Percentiles rank a stretch among this genome's conserved stretches.
Evolutionary conservation across 37 sponge, comb jelly and placozoan species (phyloP).

Genomic region (Agelas oroides): DNA sequence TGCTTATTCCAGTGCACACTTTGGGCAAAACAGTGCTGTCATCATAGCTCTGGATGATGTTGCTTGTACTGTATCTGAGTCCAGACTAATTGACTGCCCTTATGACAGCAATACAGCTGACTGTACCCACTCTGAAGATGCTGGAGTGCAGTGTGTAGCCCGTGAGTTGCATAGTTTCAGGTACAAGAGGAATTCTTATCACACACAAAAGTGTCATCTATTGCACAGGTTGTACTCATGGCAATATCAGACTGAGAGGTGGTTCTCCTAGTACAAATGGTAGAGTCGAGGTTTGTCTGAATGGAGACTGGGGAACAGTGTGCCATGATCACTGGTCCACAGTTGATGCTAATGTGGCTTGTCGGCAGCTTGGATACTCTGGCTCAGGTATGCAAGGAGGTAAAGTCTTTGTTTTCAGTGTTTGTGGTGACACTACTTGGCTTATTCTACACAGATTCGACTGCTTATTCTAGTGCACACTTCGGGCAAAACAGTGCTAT

Average conservation of each 20-base stretch:
- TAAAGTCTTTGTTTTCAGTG: too few relatives aligned
- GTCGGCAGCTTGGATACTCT: background rate
- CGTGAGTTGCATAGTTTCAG: background rate
- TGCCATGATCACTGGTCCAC: background rate
- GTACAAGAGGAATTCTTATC: background rate
- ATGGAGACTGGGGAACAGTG: background rate
- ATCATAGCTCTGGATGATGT: background rate
- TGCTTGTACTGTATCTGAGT: background rate
- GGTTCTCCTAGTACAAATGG: background rate
- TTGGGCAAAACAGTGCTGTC: background rate
- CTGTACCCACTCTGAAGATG: conserved; percentile 5
- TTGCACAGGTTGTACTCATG: background rate
- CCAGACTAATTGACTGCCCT: background rate
- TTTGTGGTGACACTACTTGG: too few relatives aligned
- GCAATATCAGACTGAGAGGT: background rate
- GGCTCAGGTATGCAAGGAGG: too few relatives aligned
- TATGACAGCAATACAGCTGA: background rate
- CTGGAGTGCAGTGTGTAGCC: background rate
- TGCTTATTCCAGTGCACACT: background rate
- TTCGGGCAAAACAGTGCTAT: background rate
- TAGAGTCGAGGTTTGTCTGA: background rate
- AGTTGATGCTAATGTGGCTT: conserved; percentile 3
- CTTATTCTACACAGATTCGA: background rate
- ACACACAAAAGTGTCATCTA: background rate
- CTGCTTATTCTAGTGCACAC: background rate